Base-by-base conservation (phyloP, 2,888 invertebrate species). In the Hirtodrosophila alboralis region DNA sequence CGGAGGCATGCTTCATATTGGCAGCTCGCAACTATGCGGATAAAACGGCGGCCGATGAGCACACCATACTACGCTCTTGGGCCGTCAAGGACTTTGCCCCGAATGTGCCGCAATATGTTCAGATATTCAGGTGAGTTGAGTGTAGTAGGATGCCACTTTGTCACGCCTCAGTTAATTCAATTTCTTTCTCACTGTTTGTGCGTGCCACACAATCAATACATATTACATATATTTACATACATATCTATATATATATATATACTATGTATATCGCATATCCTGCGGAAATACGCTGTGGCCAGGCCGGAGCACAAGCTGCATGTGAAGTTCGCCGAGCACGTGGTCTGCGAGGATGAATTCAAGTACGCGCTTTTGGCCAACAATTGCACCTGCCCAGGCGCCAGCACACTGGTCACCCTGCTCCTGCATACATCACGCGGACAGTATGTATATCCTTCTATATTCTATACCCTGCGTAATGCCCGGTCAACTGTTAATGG, bases 21-120 rank as follows among this genome's bases (percentile, higher is more conserved):
- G 98, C 98, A 1, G 98, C 98, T 3, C 93, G 98, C 83, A 98
- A 97, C 92, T 98, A 98, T 90, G 96, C 96, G 8, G 98, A 98
- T 90, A 97, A 97, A 92, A 96, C 97, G 47, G 98, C 98, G 49
- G 98, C 98, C 61, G 98, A 94, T 85, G 94, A 94, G 87, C 94
- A 94, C 76, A 94, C 94, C 34, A 94, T 94, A 86, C 90, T 94
- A 28, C 93, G 97, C 76, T 98, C 98, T 7, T 99, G 98, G 98
- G 98, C 98, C 36, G 98, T 99, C 47, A 98, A 98, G 91, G 99
- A 99, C 91, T 99, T 97, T 90, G 98, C 98, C 0, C 98, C 98
- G 14, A 95, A 94, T 87, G 98, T 98, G 67, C 97, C 98, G 16
- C 98, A 98, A 91, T 99, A 98, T 91, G 98, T 99, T 72, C 98